phyloP scores from a whole-genome alignment of 1,140 invertebrate species.

The Ceratina calcarata region DNA sequence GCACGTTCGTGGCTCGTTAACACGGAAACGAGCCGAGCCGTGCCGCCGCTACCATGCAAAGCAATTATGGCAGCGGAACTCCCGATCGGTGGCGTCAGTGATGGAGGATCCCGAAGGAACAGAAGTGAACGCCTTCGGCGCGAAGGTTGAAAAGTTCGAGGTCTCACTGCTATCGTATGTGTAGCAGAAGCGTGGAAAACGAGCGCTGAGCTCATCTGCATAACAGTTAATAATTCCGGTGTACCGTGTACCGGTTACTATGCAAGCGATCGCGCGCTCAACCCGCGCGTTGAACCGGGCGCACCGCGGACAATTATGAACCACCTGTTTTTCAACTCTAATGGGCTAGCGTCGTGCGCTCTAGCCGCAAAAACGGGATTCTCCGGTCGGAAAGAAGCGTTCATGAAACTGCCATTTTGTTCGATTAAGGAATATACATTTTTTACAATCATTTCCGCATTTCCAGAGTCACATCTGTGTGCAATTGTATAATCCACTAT shows the following conservation, averaged over 20 bases:
- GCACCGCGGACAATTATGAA: slow-evolving; percentile 11
- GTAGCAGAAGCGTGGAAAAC: background rate
- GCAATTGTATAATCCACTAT: no score
- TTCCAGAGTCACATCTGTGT: background rate
- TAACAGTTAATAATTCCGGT: slow-evolving; percentile 46
- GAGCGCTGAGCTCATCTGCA: slow-evolving; percentile 26
- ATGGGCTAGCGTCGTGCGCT: background rate
- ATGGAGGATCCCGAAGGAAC: slow-evolving; percentile 9
- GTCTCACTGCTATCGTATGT: background rate
- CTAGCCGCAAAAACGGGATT: slow-evolving; percentile 6
- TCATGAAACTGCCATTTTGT: background rate
- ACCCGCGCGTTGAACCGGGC: background rate
- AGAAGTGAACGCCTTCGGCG: slow-evolving; percentile 24
- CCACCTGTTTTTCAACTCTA: slow-evolving; percentile 22
- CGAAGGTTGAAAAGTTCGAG: slow-evolving; percentile 15
- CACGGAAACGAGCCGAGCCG: background rate
- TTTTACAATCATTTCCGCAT: background rate
- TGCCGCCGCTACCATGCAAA: slow-evolving; percentile 20
- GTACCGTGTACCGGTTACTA: slow-evolving; percentile 34
- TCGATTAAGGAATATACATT: background rate
- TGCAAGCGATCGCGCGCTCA: background rate
- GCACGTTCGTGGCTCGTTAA: slow-evolving; percentile 27
- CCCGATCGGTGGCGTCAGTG: slow-evolving; percentile 16
- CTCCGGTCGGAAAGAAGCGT: background rate
- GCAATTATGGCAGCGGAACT: background rate